Evolutionary conservation across 1,140 invertebrate genomes (phyloP).

Genomic region (Euwallacea similis): DNA sequence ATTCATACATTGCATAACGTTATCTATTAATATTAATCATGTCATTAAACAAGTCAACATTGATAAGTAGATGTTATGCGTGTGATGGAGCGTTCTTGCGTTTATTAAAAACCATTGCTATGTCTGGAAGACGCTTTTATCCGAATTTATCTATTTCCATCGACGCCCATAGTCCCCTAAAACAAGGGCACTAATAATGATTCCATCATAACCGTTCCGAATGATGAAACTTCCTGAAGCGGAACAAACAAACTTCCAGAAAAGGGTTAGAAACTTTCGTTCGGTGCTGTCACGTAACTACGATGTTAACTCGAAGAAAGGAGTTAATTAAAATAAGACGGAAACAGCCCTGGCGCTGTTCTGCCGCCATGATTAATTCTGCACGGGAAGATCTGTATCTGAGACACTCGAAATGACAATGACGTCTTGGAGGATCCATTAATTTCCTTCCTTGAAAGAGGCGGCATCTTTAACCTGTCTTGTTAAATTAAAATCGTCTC

Average conservation of each 20-base stretch:
- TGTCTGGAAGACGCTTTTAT: too few species aligned
- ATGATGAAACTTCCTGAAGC: neutral
- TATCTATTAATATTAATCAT: too few species aligned
- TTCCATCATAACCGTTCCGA: too few species aligned
- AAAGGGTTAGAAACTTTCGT: conserved; percentile 32
- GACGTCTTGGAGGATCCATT: conserved; percentile 41
- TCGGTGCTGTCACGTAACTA: conserved; percentile 38
- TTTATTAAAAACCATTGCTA: too few species aligned
- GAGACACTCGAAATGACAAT: conserved; percentile 42
- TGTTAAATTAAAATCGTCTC: conserved; percentile 23
- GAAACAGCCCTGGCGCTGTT: conserved; percentile 35
- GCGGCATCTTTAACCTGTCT: conserved; percentile 7
- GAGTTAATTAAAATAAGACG: conserved; percentile 43
- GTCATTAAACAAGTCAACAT: too few species aligned
- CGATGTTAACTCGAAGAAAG: conserved; percentile 43
- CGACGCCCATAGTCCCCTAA: too few species aligned
- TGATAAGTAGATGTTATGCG: too few species aligned
- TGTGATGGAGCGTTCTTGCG: too few species aligned
- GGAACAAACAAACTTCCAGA: conserved; percentile 22
- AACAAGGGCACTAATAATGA: too few species aligned
- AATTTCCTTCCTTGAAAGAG: conserved; percentile 23
- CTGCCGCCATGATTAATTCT: conserved; percentile 41
- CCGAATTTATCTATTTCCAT: too few species aligned
- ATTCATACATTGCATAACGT: too few species aligned
- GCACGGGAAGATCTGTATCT: conserved; percentile 40